A percentile compares a stretch with the other conserved stretches of the same genome.
Conservation (phyloP, 1,140 invertebrate species). For the Conus ventricosus region DNA sequence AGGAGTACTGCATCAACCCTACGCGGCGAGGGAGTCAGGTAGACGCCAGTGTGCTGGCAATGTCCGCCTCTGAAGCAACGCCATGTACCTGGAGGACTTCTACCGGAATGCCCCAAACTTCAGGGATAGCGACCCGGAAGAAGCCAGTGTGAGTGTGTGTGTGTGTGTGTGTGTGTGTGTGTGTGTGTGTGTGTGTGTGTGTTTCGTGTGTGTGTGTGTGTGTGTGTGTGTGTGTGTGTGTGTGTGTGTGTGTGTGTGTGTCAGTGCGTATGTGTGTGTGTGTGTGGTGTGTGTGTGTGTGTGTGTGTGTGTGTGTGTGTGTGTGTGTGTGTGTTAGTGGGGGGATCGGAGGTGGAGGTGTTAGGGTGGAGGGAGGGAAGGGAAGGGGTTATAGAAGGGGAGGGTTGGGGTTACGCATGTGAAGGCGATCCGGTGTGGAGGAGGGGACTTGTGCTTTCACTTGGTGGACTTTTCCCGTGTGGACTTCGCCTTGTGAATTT, state of each 20-base stretch:
- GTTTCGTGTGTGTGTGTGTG: not conserved
- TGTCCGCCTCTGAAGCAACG: not conserved
- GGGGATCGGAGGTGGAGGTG: too few relatives aligned
- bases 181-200: conserved; percentile 23
- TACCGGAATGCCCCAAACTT: not conserved
- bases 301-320: too few relatives aligned
- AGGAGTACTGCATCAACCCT: not conserved
- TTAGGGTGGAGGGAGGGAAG: too few relatives aligned
- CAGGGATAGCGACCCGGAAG: not conserved
- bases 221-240: not conserved
- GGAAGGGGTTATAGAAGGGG: too few relatives aligned
- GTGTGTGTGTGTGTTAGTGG: too few relatives aligned
- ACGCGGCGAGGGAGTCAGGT: not conserved
- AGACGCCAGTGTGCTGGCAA: not conserved
- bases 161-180: conserved; percentile 4
- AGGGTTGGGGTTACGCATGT: too few relatives aligned
- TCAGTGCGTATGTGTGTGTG: too few relatives aligned
- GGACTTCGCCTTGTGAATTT: too few relatives aligned
- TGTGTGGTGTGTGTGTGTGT: too few relatives aligned
- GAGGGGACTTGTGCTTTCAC: too few relatives aligned
- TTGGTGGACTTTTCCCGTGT: too few relatives aligned
- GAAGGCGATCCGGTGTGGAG: too few relatives aligned
- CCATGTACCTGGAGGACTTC: not conserved
- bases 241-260: not conserved
- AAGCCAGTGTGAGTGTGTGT: not conserved